Percentiles rank a stretch among this genome's conserved stretches.
phyloP scores from a whole-genome alignment of 1,140 invertebrate species.

The Thaumetopoea pityocampa region DNA sequence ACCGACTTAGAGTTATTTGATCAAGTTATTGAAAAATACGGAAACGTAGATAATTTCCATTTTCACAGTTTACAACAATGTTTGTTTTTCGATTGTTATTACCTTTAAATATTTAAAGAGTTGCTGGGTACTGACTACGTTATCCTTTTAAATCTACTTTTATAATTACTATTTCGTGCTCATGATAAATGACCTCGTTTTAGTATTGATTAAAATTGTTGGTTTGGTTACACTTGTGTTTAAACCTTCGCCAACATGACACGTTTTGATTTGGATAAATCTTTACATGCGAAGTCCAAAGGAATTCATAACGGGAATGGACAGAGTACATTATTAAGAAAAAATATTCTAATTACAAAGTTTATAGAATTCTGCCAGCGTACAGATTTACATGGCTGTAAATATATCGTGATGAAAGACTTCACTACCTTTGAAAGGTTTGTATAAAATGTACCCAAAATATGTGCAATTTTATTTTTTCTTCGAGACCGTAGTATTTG shows the following conservation, averaged over 20 bases:
- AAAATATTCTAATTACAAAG: slow-evolving; percentile 25
- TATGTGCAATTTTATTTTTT: too few species aligned
- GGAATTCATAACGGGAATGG: slow-evolving; percentile 3
- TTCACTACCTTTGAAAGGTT: slow-evolving; percentile 55
- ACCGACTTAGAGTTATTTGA: too few species aligned
- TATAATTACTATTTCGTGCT: slow-evolving; percentile 35
- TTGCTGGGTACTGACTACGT: not conserved
- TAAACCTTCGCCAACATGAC: slow-evolving; percentile 17
- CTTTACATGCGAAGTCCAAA: slow-evolving; percentile 1
- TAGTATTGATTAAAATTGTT: slow-evolving; percentile 20
- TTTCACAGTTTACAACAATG: too few species aligned
- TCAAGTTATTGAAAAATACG: too few species aligned
- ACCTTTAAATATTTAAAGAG: slow-evolving; percentile 13
- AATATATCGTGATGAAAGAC: slow-evolving; percentile 62
- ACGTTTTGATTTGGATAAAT: slow-evolving; percentile 8
- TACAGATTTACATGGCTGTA: slow-evolving; percentile 60
- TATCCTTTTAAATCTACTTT: slow-evolving; percentile 33
- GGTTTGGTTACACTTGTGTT: slow-evolving; percentile 1
- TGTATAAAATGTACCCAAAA: slow-evolving; percentile 17
- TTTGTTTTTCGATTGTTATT: too few species aligned
- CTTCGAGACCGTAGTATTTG: too few species aligned
- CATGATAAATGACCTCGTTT: slow-evolving; percentile 26
- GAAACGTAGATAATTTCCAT: too few species aligned
- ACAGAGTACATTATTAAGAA: slow-evolving; percentile 14
- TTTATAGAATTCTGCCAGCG: slow-evolving; percentile 56